These are phyloP conservation scores for Pelusios castaneus DNA, from an alignment of 2,113 vertebrate species.

Conservation along the genomic window DNA sequence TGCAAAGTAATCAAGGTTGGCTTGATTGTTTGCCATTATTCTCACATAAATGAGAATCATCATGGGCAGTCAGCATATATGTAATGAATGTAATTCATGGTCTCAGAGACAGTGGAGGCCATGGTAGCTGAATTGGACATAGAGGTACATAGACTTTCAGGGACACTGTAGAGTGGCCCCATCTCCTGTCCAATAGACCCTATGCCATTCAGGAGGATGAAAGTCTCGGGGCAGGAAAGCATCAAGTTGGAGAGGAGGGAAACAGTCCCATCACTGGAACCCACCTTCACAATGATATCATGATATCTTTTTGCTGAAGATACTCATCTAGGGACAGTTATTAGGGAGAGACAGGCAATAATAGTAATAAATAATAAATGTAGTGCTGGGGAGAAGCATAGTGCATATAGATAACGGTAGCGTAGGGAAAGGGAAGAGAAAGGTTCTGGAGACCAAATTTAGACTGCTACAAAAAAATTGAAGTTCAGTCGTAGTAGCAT, in stretches of 20 bases:
- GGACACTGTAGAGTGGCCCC: not conserved
- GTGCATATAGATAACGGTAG: not conserved
- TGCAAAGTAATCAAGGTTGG: conserved; percentile 15
- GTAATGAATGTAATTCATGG: too few species aligned
- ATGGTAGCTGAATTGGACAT: not conserved
- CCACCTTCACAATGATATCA: not conserved
- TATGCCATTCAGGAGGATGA: not conserved
- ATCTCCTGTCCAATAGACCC: not conserved
- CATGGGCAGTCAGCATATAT: not conserved
- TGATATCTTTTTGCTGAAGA: not conserved
- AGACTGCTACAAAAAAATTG: not conserved
- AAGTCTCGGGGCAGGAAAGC: not conserved
- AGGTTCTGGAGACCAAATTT: too few species aligned
- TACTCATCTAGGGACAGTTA: not conserved
- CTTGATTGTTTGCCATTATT: conserved; percentile 9
- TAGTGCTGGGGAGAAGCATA: not conserved
- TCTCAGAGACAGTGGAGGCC: not conserved
- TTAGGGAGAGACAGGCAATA: not conserved
- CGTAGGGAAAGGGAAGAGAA: not conserved
- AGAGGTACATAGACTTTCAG: not conserved
- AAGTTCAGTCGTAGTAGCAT: too few species aligned
- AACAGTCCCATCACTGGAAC: not conserved
- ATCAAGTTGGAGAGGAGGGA: not conserved
- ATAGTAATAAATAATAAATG: not conserved
- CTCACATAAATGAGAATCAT: not conserved